phyloP scores from a whole-genome alignment of 2,888 invertebrate genomes.

The Dryocosmus kuriphilus region DNA sequence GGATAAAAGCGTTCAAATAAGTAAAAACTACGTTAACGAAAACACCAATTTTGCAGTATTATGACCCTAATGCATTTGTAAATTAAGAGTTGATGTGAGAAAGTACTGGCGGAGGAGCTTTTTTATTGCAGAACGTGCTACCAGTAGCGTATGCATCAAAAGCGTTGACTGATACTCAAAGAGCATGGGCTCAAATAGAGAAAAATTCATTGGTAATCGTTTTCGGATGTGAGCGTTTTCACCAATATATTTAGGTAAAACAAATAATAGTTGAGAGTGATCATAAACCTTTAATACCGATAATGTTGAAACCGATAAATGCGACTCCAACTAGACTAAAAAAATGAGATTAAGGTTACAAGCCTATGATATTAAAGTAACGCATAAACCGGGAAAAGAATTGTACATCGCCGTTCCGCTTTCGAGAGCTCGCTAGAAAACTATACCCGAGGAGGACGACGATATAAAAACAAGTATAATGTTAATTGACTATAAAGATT shows the following conservation, averaged over 20 bases:
- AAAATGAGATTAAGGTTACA: slow-evolving; percentile 51
- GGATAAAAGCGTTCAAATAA: too few species aligned
- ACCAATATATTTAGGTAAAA: slow-evolving; percentile 68
- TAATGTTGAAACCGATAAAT: slow-evolving; percentile 48
- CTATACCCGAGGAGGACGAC: too few species aligned
- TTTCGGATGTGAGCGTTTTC: slow-evolving; percentile 66
- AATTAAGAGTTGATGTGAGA: too few species aligned
- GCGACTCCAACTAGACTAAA: slow-evolving; percentile 47
- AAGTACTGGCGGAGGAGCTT: too few species aligned
- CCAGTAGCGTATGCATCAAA: slow-evolving; percentile 69
- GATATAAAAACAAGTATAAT: too few species aligned
- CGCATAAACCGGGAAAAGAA: slow-evolving; percentile 51
- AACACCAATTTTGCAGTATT: too few species aligned
- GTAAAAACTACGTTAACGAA: too few species aligned
- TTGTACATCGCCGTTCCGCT: slow-evolving; percentile 51
- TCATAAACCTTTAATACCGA: slow-evolving; percentile 53
- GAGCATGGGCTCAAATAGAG: slow-evolving; percentile 66
- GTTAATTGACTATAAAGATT: too few species aligned
- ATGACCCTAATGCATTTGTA: too few species aligned
- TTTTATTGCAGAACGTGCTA: slow-evolving; percentile 63
- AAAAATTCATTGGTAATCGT: slow-evolving; percentile 69
- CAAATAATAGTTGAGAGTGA: slow-evolving; percentile 48
- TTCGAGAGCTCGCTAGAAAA: slow-evolving; percentile 24
- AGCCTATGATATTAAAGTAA: slow-evolving; percentile 48
- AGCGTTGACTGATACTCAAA: slow-evolving; percentile 60